Conservation (phyloP, 2,113 vertebrate genomes). For the Trochalopteron elliotii region DNA sequence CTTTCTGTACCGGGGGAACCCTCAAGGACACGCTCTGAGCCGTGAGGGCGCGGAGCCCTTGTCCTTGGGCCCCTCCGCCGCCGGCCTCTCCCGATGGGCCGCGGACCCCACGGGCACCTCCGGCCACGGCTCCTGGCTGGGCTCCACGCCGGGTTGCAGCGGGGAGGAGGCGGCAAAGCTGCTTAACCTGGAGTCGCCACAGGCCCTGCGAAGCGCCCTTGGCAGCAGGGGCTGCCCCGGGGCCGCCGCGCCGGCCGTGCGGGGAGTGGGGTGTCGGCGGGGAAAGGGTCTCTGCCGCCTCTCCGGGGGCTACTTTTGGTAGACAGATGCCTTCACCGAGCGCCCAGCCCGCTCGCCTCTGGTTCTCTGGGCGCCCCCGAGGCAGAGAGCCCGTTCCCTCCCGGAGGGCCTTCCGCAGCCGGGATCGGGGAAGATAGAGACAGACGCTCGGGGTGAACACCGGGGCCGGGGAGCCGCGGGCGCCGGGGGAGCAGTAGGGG, state of each 20-base stretch:
- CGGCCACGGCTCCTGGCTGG: not conserved
- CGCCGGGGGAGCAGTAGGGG: not conserved
- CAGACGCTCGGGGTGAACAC: not conserved
- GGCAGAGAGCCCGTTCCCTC: not conserved
- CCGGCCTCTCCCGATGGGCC: not conserved
- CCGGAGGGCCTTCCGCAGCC: not conserved
- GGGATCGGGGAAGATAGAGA: not conserved
- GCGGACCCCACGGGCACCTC: not conserved
- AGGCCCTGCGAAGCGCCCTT: not conserved
- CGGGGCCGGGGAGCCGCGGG: not conserved
- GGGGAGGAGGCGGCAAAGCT: not conserved
- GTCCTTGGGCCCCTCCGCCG: not conserved
- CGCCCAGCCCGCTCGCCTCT: not conserved
- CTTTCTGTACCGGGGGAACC: too few relatives aligned
- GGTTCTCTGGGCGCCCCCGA: not conserved
- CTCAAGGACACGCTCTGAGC: not conserved
- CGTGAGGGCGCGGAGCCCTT: not conserved
- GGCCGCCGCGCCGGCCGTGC: not conserved
- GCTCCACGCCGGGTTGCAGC: not conserved
- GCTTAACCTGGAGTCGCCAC: not conserved
- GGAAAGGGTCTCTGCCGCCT: not conserved
- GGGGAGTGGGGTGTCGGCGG: rapidly evolving
- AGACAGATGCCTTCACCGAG: not conserved
- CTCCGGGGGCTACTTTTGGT: not conserved
- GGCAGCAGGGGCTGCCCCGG: not conserved